Conservation (phyloP, 2,797 vertebrate genomes). For the Acipenser oxyrinchus region DNA sequence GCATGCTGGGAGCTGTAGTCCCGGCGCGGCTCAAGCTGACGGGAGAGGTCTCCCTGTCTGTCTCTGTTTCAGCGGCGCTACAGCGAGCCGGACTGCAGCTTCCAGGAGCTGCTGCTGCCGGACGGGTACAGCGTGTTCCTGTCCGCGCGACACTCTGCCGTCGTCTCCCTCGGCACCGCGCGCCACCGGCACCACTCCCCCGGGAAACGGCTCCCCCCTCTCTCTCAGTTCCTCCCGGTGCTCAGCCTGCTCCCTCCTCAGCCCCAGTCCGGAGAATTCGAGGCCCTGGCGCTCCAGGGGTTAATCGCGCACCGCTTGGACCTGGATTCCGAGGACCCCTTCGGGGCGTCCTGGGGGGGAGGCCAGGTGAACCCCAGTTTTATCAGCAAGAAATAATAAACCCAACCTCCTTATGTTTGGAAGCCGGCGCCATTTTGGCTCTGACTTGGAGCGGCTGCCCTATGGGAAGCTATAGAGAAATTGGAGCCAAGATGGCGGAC, state of each 20-base stretch:
- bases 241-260: neutral
- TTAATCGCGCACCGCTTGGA: neutral
- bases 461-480: too few species aligned
- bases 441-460: too few species aligned
- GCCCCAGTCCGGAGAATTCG: neutral
- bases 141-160: neutral
- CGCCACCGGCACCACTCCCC: neutral
- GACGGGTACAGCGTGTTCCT: slow-evolving; percentile 34
- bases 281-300: neutral
- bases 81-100: slow-evolving; percentile 30
- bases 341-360: neutral
- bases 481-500: too few species aligned
- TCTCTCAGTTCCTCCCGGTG: neutral
- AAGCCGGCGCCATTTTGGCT: too few species aligned
- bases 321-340: neutral
- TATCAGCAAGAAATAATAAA: too few species aligned
- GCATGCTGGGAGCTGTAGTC: too few species aligned
- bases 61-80: slow-evolving; percentile 10
- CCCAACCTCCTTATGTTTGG: too few species aligned
- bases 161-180: slow-evolving; percentile 7
- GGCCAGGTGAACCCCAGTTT: too few species aligned
- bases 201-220: neutral
- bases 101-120: slow-evolving; percentile 29
- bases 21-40: too few species aligned
- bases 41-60: neutral